phyloP scores from a whole-genome alignment of 2,113 vertebrate species.

The Bettongia penicillata region DNA sequence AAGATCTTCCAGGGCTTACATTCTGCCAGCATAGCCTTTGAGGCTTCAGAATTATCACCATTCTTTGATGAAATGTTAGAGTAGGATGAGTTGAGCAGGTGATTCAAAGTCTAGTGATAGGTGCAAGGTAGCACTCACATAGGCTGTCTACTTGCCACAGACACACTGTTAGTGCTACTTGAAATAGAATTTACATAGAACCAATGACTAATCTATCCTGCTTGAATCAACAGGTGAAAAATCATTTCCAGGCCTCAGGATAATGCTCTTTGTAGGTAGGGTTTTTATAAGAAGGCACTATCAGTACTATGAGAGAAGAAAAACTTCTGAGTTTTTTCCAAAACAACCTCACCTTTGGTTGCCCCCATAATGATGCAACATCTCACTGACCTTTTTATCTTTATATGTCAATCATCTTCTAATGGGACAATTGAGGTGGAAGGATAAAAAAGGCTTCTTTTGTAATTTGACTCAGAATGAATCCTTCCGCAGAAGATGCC shows the following conservation, averaged over 20 bases:
- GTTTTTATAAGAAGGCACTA: neutral
- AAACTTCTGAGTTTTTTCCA: slow-evolving; percentile 17
- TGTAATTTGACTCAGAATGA: neutral
- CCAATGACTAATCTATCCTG: neutral
- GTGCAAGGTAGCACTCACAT: neutral
- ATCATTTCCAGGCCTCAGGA: slow-evolving; percentile 11
- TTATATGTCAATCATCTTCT: neutral
- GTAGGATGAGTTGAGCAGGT: neutral
- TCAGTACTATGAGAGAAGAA: neutral
- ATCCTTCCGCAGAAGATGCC: neutral
- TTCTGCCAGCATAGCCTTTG: neutral
- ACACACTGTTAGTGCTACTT: neutral
- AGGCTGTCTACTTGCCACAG: slow-evolving; percentile 41
- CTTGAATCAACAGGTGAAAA: neutral
- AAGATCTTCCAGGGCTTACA: neutral
- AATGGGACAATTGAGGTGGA: neutral
- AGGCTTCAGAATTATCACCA: neutral
- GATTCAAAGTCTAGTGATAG: neutral
- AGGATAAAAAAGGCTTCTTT: slow-evolving; percentile 7
- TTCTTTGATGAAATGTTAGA: neutral
- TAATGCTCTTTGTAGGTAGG: neutral
- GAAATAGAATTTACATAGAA: neutral
- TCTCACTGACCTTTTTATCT: neutral
- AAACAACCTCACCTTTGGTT: slow-evolving; percentile 30
- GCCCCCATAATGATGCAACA: neutral